A percentile compares a stretch with the other conserved stretches of the same genome.
Conservation (phyloP, 2,888 invertebrate species). For the Drosophila fungiperda region DNA sequence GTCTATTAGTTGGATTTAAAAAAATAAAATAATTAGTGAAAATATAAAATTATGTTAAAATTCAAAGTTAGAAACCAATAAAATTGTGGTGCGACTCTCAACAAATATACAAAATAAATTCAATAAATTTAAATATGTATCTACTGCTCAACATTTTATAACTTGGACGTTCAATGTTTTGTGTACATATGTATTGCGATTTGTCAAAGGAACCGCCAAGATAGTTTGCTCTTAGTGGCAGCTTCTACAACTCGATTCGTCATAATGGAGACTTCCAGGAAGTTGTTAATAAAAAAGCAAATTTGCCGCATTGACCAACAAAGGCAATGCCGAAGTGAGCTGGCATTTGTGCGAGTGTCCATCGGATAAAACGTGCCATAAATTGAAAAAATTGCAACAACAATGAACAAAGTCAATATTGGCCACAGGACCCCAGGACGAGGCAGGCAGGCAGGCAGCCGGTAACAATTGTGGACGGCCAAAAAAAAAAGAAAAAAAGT, state of each 20-base stretch:
- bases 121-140: not conserved
- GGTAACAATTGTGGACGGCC: slow-evolving; percentile 42
- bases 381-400: slow-evolving; percentile 63
- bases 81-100: not conserved
- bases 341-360: slow-evolving; percentile 27
- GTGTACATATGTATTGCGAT: not conserved
- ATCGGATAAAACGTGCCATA: slow-evolving; percentile 56
- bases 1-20: not conserved
- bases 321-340: slow-evolving; percentile 5
- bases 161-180: not conserved
- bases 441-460: slow-evolving; percentile 41
- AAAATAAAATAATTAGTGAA: not conserved
- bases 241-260: not conserved
- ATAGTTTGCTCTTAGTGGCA: slow-evolving; percentile 7
- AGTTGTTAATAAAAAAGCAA: slow-evolving; percentile 53
- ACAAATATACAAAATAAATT: not conserved
- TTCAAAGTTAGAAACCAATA: not conserved
- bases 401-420: slow-evolving; percentile 54
- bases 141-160: not conserved
- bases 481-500: not conserved
- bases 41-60: not conserved
- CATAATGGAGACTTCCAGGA: slow-evolving; percentile 70
- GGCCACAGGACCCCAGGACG: slow-evolving; percentile 41
- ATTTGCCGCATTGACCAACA: slow-evolving; percentile 18
- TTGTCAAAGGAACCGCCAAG: slow-evolving; percentile 16